Evolutionary conservation across 2,888 invertebrate genomes (phyloP).

Genomic region (Formica aserva): DNA sequence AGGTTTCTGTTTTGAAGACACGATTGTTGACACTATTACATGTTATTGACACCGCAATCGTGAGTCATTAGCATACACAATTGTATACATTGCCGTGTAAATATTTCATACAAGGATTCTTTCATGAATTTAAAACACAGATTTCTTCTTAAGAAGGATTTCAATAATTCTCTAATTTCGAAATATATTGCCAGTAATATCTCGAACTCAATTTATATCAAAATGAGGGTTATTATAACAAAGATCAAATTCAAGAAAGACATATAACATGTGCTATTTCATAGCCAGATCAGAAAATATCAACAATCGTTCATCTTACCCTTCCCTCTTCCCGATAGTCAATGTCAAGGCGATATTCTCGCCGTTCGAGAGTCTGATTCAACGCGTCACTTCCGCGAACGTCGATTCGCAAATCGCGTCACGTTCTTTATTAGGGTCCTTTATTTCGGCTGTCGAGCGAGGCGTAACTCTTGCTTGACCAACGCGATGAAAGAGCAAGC

Average conservation of each 20-base stretch:
- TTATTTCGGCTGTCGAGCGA: neutral
- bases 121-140: neutral
- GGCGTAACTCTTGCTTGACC: conserved; percentile 10
- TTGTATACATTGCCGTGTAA: neutral
- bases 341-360: conserved; percentile 11
- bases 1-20: neutral
- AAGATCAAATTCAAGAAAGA: neutral
- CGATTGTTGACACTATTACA: neutral
- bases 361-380: neutral
- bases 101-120: neutral
- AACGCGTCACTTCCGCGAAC: conserved; percentile 10
- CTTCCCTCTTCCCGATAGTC: neutral
- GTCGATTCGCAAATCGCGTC: conserved; percentile 22
- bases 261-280: neutral
- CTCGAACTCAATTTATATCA: neutral
- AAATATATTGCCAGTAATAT: neutral
- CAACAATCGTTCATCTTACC: conserved; percentile 9
- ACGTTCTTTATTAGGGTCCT: neutral
- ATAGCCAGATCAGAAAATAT: neutral
- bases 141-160: neutral
- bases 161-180: neutral
- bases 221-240: neutral
- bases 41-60: neutral
- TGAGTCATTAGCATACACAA: neutral
- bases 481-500: neutral